Base-by-base conservation (phyloP, 2,797 vertebrate species). In the Liparis tanakae region DNA sequence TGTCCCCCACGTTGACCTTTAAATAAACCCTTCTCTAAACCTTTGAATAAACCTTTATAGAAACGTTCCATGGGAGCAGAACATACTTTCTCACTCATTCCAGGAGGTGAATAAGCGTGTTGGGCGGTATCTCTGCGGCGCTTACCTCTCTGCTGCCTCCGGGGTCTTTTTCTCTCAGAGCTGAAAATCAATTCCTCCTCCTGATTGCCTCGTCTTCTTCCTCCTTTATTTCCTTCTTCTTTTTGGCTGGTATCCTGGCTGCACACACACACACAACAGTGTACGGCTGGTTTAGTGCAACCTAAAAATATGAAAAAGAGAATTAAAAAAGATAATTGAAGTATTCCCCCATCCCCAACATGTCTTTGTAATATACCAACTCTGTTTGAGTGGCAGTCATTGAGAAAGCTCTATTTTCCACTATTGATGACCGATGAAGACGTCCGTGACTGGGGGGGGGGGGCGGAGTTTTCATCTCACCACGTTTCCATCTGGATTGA, bases 151-250 rank as follows among this genome's bases (percentile, higher is more conserved):
- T 70, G 43, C 10, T 58, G 84, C 85, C 76, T 65, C 55, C 1
- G 67, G 82, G 78, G 2, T 78, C 61, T 70, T 78, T 30, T 76
- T 74, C 68, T 77, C 59, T 70, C 10, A 61, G 68, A 77, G 65
- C 79, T 73, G 78, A 82, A 88, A 83, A 87, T 84, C 83, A 85
- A 83, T 89, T 85, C 75, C 71, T 74, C 74, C 83, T 79, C 78
- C 43, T 76, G 78, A 86, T 79, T 74, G 79, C 66, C 62, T 82
- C 71, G 60, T 61, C 36, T 82, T 72, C 53, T 61, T 39, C 12
- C n/a, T 7, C 14, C 25, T 30, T 30, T 30, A 30, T 30, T 30
- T 82, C 70, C 54, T 57, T 30, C 15, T 25, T 72, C 66, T 30
- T 30, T 30, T 30, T 30, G 36, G 34, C 53, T 3, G n/a, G 8